Evolutionary conservation across 2,797 vertebrate genomes (phyloP).

Genomic region (Podarcis siculus): DNA sequence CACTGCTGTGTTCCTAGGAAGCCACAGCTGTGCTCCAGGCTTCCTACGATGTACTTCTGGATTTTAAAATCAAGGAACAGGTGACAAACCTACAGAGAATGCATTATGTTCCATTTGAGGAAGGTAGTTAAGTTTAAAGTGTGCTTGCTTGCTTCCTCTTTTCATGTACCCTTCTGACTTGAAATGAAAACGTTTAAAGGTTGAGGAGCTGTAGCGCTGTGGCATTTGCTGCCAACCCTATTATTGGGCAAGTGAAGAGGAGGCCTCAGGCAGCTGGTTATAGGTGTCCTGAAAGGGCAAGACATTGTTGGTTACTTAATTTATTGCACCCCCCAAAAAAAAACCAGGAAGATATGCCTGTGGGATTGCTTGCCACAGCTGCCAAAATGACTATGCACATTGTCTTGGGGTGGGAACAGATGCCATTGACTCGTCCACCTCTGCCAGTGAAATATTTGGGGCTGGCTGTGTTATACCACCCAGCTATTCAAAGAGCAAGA

Average conservation of each 20-base stretch:
- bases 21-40: background rate
- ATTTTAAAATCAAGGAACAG: background rate
- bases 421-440: too few species aligned
- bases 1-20: conserved; percentile 14
- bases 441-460: too few species aligned
- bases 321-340: too few species aligned
- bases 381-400: too few species aligned
- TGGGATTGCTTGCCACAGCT: too few species aligned
- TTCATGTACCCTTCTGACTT: background rate
- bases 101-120: background rate
- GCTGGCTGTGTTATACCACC: too few species aligned
- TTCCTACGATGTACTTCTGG: background rate
- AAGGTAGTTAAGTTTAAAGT: background rate
- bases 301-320: too few species aligned
- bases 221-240: rapidly evolving
- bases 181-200: background rate
- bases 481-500: background rate
- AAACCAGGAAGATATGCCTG: too few species aligned
- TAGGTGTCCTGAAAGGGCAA: too few species aligned
- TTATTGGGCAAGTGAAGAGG: too few species aligned
- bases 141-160: background rate
- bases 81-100: background rate
- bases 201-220: background rate
- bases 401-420: too few species aligned
- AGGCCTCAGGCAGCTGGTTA: too few species aligned